These are phyloP conservation scores for Scomber japonicus DNA, from an alignment of 2,113 vertebrate genomes.

Conservation along the genomic window DNA sequence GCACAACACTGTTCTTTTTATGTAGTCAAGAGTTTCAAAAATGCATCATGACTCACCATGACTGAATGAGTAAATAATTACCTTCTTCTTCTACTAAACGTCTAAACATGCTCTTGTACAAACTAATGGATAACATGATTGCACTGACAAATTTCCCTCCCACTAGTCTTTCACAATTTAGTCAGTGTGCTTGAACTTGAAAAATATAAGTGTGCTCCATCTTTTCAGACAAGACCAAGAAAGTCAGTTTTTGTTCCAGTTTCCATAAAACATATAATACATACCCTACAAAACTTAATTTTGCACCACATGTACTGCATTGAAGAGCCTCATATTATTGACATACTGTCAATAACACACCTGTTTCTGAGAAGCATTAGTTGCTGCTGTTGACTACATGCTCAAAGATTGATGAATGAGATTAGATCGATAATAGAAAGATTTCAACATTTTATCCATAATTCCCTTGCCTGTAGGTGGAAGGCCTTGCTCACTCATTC, in stretches of 20 bases:
- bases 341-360: background rate
- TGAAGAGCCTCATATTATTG: background rate
- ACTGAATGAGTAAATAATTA: background rate
- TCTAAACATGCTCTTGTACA: background rate
- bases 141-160: background rate
- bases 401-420: background rate
- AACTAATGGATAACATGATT: background rate
- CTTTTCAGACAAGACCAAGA: too few relatives aligned
- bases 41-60: background rate
- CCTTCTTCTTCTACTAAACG: background rate
- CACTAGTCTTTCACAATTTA: background rate
- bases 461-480: background rate
- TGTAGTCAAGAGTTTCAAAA: background rate
- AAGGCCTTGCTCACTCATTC: background rate
- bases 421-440: slow-evolving; percentile 8
- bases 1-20: slow-evolving; percentile 2
- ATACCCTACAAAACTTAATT: background rate
- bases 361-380: background rate
- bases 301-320: background rate
- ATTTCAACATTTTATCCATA: background rate
- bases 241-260: background rate
- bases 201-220: too few relatives aligned
- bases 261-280: background rate
- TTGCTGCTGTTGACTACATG: background rate
- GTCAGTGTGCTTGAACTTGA: background rate